Evolutionary conservation across 2,888 invertebrate species (phyloP).

Genomic region (Troides helena): DNA sequence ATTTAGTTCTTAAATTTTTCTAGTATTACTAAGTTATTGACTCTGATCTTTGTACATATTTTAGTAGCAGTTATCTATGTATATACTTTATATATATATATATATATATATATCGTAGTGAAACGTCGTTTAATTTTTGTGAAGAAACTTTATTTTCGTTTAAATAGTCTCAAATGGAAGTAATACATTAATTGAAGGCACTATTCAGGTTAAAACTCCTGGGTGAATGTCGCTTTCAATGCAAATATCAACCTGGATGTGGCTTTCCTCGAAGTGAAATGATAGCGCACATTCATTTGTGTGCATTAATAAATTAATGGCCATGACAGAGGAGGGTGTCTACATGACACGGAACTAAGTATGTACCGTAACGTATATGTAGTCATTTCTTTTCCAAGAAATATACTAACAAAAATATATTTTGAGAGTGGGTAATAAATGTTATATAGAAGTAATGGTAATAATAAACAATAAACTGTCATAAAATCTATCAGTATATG

Average conservation of each 20-base stretch:
- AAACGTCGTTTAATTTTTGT: too few relatives aligned
- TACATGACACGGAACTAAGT: not conserved
- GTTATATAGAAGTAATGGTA: too few relatives aligned
- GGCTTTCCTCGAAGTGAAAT: not conserved
- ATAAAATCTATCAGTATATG: not conserved
- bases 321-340: not conserved
- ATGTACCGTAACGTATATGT: not conserved
- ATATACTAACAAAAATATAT: not conserved
- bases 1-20: too few relatives aligned
- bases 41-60: too few relatives aligned
- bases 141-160: too few relatives aligned
- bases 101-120: too few relatives aligned
- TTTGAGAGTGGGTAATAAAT: not conserved
- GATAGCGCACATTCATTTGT: constrained; percentile 3
- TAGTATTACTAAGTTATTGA: too few relatives aligned
- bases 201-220: constrained; percentile 2
- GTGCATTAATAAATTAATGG: constrained; percentile 1
- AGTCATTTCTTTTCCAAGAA: not conserved
- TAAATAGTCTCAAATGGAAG: not conserved
- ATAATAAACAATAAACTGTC: not conserved
- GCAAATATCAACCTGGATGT: constrained; percentile 15
- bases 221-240: constrained; percentile 21
- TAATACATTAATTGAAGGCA: not conserved
- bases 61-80: too few relatives aligned
- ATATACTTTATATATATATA: too few relatives aligned